Evolutionary conservation across 2,797 vertebrate genomes (phyloP), one percentile per base, ranked within the genome.

Genomic region (Artibeus jamaicensis): DNA sequence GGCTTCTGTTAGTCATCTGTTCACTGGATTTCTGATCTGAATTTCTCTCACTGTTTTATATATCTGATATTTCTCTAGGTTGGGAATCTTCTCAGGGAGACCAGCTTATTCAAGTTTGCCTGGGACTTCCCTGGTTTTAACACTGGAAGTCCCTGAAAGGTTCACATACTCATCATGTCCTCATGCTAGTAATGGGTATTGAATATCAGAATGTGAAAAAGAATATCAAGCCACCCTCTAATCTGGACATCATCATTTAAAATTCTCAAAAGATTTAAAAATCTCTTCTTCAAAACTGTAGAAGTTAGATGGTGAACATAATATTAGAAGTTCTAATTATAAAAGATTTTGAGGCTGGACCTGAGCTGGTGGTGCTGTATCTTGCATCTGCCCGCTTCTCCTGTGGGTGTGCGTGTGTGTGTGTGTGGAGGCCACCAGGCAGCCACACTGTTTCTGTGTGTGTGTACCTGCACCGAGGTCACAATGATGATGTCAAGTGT

Each of bases 1-100:
- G 79, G 83, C 32, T 86, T 26, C 62, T 50, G 85, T 89, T 79
- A 95, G 62, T 48, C 70, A 94, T 67, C 71, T 89, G 44, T 78
- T 55, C 16, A 26, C 44, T 89, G 39, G 53, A 42, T 95, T 74
- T 90, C 73, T 96, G 93, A 84, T 77, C 89, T 50, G 19, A 34
- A 82, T 15, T 89, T 91, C 71, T 62, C 22, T 89, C 71, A 37
- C n/a, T 89, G 26, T 46, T 91, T 3, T 46, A 46, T 76, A 37
- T 39, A 85, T 77, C 48, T 68, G 68, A 77, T 44, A 9, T 29
- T 93, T 91, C 53, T 90, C 57, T 83, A 90, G 62, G 46, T 4
- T 89, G 55, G 44, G 46, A 42, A 62, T 73, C 21, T 73, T 53
- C 2, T n/a, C 11, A 42, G 29, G 34, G 21, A 89, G 55, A 82